Conservation (phyloP, 2,888 invertebrate species). For the Dolichomitus sp. region DNA sequence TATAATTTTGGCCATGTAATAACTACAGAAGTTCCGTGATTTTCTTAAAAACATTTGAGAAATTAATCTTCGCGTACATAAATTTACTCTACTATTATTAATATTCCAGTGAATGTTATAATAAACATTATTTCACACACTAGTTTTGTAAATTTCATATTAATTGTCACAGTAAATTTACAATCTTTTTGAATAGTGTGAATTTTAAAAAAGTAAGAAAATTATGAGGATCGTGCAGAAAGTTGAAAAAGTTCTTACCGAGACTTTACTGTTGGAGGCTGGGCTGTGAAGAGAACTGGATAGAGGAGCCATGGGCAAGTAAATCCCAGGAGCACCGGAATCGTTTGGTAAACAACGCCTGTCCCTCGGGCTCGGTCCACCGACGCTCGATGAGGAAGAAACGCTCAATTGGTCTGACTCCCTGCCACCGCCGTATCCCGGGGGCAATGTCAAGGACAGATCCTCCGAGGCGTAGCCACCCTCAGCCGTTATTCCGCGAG, state of each 20-base stretch:
- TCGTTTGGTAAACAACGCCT: slow-evolving; percentile 87
- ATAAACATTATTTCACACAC: background rate
- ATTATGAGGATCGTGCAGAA: slow-evolving; percentile 6
- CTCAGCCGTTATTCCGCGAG: slow-evolving; percentile 87
- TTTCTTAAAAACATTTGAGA: no score
- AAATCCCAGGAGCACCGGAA: slow-evolving; percentile 85
- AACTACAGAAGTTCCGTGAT: no score
- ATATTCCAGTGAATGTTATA: background rate
- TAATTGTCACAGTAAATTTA: no score
- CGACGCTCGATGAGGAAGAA: slow-evolving; percentile 89
- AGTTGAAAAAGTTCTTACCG: slow-evolving; percentile 85
- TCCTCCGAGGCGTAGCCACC: slow-evolving; percentile 88
- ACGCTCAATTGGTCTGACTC: slow-evolving; percentile 89
- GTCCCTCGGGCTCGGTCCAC: slow-evolving; percentile 87
- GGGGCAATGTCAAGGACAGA: slow-evolving; percentile 85
- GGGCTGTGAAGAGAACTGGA: slow-evolving; percentile 87
- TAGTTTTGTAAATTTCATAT: no score
- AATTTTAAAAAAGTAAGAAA: background rate
- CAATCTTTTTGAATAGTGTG: background rate
- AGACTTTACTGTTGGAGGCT: slow-evolving; percentile 89
- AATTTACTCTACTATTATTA: background rate
- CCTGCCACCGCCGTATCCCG: slow-evolving; percentile 86
- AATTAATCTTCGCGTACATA: background rate
- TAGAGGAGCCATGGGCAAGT: slow-evolving; percentile 88
- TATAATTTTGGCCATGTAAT: no score